phyloP scores from a whole-genome alignment of 2,797 vertebrate genomes.

The Falco naumanni region DNA sequence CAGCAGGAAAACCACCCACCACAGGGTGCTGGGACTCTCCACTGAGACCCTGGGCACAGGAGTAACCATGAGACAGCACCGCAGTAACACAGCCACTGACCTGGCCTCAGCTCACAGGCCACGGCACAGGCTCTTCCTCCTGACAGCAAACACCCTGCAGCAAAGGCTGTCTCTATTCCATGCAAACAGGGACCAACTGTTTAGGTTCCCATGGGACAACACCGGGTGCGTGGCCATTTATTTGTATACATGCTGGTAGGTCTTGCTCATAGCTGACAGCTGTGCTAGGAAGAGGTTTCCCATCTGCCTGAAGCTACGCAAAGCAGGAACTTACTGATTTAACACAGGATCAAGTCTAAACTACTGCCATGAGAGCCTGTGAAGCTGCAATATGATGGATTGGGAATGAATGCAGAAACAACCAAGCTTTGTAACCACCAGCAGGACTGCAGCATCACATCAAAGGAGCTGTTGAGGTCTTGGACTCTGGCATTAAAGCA shows the following conservation, averaged over 20 bases:
- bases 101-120: not conserved
- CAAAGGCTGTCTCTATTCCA: not conserved
- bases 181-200: not conserved
- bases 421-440: not conserved
- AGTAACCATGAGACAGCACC: not conserved
- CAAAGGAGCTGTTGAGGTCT: not conserved
- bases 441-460: not conserved
- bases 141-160: not conserved
- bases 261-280: not conserved
- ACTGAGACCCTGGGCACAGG: not conserved
- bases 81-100: not conserved
- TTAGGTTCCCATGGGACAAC: not conserved
- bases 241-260: accelerated
- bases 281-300: not conserved
- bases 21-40: not conserved
- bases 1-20: not conserved
- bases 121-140: not conserved
- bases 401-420: not conserved
- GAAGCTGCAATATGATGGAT: not conserved
- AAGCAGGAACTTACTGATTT: not conserved
- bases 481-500: not conserved
- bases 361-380: not conserved
- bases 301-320: not conserved
- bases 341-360: not conserved
- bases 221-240: accelerated